Percentiles rank a stretch among this genome's conserved stretches.
Evolutionary conservation across 2,888 invertebrate genomes (phyloP).

Genomic region (Pseudoips prasinana): DNA sequence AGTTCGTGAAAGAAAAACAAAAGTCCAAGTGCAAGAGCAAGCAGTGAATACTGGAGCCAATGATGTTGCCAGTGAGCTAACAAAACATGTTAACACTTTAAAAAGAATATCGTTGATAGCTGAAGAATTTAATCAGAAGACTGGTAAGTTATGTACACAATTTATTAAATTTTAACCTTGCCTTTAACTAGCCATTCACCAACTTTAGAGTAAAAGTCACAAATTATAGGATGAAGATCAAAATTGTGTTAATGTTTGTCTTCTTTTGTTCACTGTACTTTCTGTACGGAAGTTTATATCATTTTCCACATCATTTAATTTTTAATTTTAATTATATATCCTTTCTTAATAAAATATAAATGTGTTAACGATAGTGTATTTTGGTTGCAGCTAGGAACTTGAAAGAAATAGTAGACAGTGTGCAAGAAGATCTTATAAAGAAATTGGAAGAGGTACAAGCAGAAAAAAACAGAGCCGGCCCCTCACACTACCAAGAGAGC

Average conservation of each 20-base stretch:
- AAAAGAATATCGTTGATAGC: slow-evolving; percentile 71
- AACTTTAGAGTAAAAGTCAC: no score
- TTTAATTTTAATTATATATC: no score
- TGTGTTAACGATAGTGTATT: no score
- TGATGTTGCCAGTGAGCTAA: slow-evolving; percentile 64
- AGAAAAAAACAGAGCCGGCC: slow-evolving; percentile 37
- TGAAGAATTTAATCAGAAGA: slow-evolving; percentile 76
- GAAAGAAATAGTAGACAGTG: slow-evolving; percentile 73
- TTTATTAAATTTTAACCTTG: neutral
- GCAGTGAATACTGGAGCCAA: slow-evolving; percentile 56
- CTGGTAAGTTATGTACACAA: slow-evolving; percentile 43
- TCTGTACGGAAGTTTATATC: no score
- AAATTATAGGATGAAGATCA: no score
- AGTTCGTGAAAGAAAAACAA: slow-evolving; percentile 35
- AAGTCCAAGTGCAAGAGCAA: slow-evolving; percentile 43
- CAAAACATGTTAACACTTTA: slow-evolving; percentile 62
- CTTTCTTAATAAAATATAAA: no score
- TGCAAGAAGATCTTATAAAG: slow-evolving; percentile 68
- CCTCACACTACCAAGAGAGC: no score
- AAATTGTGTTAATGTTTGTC: no score
- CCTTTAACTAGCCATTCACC: neutral
- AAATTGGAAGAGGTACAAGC: slow-evolving; percentile 65
- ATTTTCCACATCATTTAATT: no score
- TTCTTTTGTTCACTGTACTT: no score
- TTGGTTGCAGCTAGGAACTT: slow-evolving; percentile 65